A percentile compares a stretch with the other conserved stretches of the same genome.
Conservation (phyloP, 2,888 invertebrate genomes). For the Philereme transversata region DNA sequence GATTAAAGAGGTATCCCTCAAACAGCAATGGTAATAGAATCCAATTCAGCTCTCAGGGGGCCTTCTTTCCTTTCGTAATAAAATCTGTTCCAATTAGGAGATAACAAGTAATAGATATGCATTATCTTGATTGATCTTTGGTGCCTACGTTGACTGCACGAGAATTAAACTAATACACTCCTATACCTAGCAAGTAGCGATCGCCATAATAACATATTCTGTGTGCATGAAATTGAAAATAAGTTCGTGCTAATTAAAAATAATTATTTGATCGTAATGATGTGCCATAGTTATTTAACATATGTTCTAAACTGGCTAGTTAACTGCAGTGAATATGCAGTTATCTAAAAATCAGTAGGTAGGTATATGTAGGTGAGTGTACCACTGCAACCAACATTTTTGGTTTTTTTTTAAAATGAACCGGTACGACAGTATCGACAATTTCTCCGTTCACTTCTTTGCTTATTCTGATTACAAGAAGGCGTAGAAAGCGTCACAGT, state of each 20-base stretch:
- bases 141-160: too few relatives aligned
- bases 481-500: slow-evolving; percentile 72
- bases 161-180: slow-evolving; percentile 5
- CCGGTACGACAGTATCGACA: slow-evolving; percentile 64
- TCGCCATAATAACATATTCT: not conserved
- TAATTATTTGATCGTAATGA: too few relatives aligned
- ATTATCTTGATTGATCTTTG: too few relatives aligned
- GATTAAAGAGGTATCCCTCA: too few relatives aligned
- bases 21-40: too few relatives aligned
- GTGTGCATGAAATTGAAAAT: too few relatives aligned
- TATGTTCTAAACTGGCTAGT: too few relatives aligned
- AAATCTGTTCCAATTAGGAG: slow-evolving; percentile 1
- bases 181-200: slow-evolving; percentile 3
- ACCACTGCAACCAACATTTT: slow-evolving; percentile 43
- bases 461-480: slow-evolving; percentile 70
- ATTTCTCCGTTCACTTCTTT: slow-evolving; percentile 78
- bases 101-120: slow-evolving; percentile 5
- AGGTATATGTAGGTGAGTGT: slow-evolving; percentile 38
- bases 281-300: too few relatives aligned
- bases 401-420: slow-evolving; percentile 56
- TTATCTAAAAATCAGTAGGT: slow-evolving; percentile 13
- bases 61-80: too few relatives aligned
- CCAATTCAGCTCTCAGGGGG: too few relatives aligned
- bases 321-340: too few relatives aligned
- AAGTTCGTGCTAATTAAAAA: too few relatives aligned